Base-by-base conservation (phyloP, 1,140 invertebrate genomes). In the Ceratosolen fusciceps region DNA sequence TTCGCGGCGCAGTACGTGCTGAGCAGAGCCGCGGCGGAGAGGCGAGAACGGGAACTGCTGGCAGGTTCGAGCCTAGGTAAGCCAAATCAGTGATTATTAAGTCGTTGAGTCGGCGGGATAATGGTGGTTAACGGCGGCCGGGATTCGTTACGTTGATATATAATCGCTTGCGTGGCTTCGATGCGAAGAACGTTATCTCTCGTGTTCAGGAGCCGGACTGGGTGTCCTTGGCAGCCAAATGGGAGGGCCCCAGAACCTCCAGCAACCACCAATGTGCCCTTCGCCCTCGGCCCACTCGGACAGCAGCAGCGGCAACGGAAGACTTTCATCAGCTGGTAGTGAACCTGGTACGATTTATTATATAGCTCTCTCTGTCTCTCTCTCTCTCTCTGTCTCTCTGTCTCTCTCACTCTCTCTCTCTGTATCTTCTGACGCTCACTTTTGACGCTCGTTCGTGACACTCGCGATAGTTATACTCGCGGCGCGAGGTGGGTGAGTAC, bases 1-100 rank as follows among this genome's bases (percentile, higher is more conserved):
- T 98, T 98, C 86, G 96, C 96, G 47, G 96, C 97, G 34, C 96
- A 98, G 87, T 97, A 97, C 88, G 96, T 98, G 29, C 92, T 98
- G 72, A 97, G 96, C 80, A 91, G 96, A 83, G 96, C 96, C 12
- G 96, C 96, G 9, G 96, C 96, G 31, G 96, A 97, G 85, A 92
- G 96, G 84, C 91, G 96, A 80, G 96, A 97, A 87, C 91, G 96
- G 47, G 96, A 97, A 87, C 90, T 95, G 74, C 90, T 96, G 37
- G 94, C 95, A 0, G 92, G 92, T 80, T 92, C 92, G 29, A 95
- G 89, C 87, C 85, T 90, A 87, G 90, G 90, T 90, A 85, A 77
- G 71, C 71, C 4, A 52, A 52, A n/a, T n/a, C n/a, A n/a, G 49
- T 19, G 21, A 3, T 4, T 21, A 5, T 52, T 52, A 14, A 52